Conservation (phyloP, 37 sponge, comb jelly and placozoan species). For the Beroe ovata region DNA sequence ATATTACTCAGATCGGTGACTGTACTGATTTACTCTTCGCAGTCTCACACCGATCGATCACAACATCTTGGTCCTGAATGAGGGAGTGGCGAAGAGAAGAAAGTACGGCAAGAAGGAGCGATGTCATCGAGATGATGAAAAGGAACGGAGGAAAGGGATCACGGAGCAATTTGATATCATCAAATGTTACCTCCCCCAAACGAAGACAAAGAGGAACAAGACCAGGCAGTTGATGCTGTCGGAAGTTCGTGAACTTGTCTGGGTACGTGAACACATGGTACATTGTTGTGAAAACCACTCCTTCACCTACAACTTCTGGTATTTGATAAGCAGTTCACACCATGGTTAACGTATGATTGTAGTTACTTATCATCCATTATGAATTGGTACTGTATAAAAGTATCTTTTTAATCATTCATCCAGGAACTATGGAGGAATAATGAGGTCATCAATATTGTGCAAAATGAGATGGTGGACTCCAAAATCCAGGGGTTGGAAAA, state of each 20-base stretch:
- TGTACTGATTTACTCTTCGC: too few relatives aligned
- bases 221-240: neutral
- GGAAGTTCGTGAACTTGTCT: neutral
- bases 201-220: neutral
- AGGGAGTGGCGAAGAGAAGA: neutral
- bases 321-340: too few relatives aligned
- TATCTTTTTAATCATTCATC: too few relatives aligned
- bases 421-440: conserved; percentile 58
- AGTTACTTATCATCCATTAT: too few relatives aligned
- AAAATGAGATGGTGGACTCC: neutral
- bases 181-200: neutral
- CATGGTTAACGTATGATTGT: too few relatives aligned
- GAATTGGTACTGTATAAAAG: too few relatives aligned
- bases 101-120: neutral
- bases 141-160: conserved; percentile 16
- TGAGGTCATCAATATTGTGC: neutral
- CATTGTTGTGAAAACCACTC: too few relatives aligned
- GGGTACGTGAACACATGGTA: conserved; percentile 2
- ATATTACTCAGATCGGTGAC: too few relatives aligned
- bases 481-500: neutral
- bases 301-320: too few relatives aligned
- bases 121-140: conserved; percentile 56
- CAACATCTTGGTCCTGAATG: neutral
- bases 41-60: too few relatives aligned
- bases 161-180: neutral